These are phyloP conservation scores for Aphaenogaster rudis DNA, from an alignment of 1,140 invertebrate genomes.

Conservation along the genomic window DNA sequence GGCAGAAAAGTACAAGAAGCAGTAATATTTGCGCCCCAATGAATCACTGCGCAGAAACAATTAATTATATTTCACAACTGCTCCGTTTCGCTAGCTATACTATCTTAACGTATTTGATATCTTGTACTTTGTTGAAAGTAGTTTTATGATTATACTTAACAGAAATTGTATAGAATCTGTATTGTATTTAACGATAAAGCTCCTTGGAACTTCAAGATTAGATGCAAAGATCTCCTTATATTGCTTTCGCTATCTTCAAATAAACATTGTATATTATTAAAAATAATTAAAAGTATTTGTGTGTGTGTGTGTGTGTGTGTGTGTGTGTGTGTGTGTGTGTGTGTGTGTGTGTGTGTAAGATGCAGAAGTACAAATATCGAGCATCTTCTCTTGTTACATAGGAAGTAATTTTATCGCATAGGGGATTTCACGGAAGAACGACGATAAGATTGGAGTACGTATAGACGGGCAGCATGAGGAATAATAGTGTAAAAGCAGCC, in stretches of 20 bases:
- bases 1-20: not conserved
- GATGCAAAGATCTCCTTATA: not conserved
- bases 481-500: not conserved
- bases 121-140: not conserved
- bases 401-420: not conserved
- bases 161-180: not conserved
- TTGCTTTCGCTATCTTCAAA: not conserved
- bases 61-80: slow-evolving; percentile 3
- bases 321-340: too few species aligned
- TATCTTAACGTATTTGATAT: not conserved
- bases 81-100: not conserved
- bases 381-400: not conserved
- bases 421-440: not conserved
- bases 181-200: not conserved
- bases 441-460: not conserved
- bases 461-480: not conserved
- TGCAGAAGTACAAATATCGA: not conserved
- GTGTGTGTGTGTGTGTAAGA: not conserved
- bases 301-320: too few species aligned
- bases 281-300: not conserved
- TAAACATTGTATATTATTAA: not conserved
- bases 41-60: not conserved
- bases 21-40: not conserved
- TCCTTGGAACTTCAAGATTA: not conserved
- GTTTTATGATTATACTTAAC: not conserved